Percentiles rank a stretch among this genome's conserved stretches.
phyloP scores from a whole-genome alignment of 1,140 invertebrate genomes.

The Diachasmimorpha longicaudata region DNA sequence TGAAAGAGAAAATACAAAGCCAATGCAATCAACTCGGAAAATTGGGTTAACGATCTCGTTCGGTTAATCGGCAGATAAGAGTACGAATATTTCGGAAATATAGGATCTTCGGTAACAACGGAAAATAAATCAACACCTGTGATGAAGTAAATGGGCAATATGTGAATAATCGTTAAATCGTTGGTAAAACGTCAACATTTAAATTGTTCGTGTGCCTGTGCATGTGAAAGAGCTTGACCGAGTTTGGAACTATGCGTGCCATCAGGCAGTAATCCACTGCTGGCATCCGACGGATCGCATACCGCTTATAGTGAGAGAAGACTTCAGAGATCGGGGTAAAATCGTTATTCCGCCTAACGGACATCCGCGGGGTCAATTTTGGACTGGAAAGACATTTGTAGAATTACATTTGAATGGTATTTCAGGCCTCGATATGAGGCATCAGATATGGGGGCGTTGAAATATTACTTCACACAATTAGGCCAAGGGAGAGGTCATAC shows the following conservation, averaged over 20 bases:
- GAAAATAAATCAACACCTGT: neutral
- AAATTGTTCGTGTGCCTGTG: neutral
- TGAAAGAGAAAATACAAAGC: neutral
- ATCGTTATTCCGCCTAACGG: neutral
- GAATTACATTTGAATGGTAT: too few species aligned
- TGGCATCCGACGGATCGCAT: neutral
- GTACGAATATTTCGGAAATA: neutral
- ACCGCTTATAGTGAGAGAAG: neutral
- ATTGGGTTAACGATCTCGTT: neutral
- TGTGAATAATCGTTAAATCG: neutral
- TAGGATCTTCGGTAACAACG: neutral
- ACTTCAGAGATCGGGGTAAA: neutral
- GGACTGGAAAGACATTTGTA: neutral
- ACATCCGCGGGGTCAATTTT: neutral
- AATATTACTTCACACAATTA: too few species aligned
- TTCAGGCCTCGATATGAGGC: too few species aligned
- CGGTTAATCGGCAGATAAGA: neutral
- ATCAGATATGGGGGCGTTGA: too few species aligned
- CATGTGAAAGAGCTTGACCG: constrained; percentile 21
- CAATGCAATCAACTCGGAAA: neutral
- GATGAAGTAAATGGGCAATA: neutral
- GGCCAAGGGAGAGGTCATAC: too few species aligned
- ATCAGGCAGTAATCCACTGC: neutral
- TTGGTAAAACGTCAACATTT: neutral
- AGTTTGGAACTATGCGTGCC: constrained; percentile 23